Base-by-base conservation (phyloP, 2,113 vertebrate species). In the Sardina pilchardus region DNA sequence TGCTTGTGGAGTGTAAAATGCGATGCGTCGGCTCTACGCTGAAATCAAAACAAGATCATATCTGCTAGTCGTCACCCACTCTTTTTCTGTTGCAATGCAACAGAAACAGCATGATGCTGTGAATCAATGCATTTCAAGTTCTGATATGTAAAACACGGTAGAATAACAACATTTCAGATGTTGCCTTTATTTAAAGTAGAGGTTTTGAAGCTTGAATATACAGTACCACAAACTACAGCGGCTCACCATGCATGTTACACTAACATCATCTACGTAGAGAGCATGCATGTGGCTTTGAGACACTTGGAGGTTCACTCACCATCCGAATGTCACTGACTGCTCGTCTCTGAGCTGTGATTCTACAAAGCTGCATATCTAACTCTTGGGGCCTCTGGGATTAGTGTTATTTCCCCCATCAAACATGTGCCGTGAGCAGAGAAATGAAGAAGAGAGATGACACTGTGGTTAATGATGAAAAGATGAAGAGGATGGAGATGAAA, bases 281-380 rank as follows among this genome's bases (percentile, higher is more conserved):
- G 26, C 63, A 78, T 78, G 63, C 26, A 34, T 39, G 71, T 78
- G 71, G 26, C 26, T 78, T 36, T 78, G 71, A 78, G 71, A 26
- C 63, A 67, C 14, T 82, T 56, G 6, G 42, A 50, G 53, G 21
- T 7, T 19, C 14, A 88, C 88, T 89, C 86, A 88, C 89, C 88
- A 87, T 34, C 3, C 84, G 45, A 34, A 67, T 81, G 83, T 48
- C 39, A 59, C n/a, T 83, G 30, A 85, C 24, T 75, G 43, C 84
- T 83, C 84, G 34, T 85, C 56, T 53, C 21, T 86, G 80, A 56
- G 56, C 67, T 8, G 83, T 81, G 19, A 78, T 59, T 75, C 86
- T 81, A 84, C 42, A 83, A 67, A 83, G 78, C 87, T 84, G 87
- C 84, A 56, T 87, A 59, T 88, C 88, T 86, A 85, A 30, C 3